Conservation (phyloP, 2,797 vertebrate genomes). For the Pseudopleuronectes americanus region DNA sequence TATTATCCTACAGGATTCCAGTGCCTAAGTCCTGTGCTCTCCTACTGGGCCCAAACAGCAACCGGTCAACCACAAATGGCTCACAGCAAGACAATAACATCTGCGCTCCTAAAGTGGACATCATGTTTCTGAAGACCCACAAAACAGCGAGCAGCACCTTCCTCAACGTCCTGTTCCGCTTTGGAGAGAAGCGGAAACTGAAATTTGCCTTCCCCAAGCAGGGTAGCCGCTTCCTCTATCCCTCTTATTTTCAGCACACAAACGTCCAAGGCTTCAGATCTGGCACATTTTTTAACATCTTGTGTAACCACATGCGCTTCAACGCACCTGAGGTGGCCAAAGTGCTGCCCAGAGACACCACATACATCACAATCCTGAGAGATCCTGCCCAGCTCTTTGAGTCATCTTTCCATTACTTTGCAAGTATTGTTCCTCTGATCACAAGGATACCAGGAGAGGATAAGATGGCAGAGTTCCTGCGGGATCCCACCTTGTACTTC, state of each 20-base stretch:
- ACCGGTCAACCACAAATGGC: conserved; percentile 19
- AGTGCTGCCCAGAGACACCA: conserved; percentile 82
- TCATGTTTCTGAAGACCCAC: conserved; percentile 96
- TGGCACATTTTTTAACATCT: conserved; percentile 90
- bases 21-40: conserved; percentile 83
- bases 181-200: conserved; percentile 89
- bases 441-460: conserved; percentile 86
- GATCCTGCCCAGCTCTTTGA: conserved; percentile 92
- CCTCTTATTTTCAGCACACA: conserved; percentile 83
- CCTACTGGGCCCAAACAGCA: not conserved
- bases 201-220: conserved; percentile 89
- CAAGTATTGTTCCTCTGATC: conserved; percentile 83
- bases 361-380: conserved; percentile 88
- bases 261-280: conserved; percentile 87
- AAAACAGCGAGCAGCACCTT: conserved; percentile 94
- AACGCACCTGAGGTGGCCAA: conserved; percentile 85
- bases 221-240: conserved; percentile 90
- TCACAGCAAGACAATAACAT: conserved; percentile 20
- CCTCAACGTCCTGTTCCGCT: conserved; percentile 93
- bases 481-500: conserved; percentile 85
- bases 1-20: conserved; percentile 71
- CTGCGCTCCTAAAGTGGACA: conserved; percentile 84
- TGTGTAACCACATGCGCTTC: conserved; percentile 94
- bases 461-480: conserved; percentile 87
- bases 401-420: conserved; percentile 93